A percentile compares a stretch with the other conserved stretches of the same genome.
Evolutionary conservation across 2,113 vertebrate species (phyloP).

Genomic region (Periophthalmodon schlosseri): DNA sequence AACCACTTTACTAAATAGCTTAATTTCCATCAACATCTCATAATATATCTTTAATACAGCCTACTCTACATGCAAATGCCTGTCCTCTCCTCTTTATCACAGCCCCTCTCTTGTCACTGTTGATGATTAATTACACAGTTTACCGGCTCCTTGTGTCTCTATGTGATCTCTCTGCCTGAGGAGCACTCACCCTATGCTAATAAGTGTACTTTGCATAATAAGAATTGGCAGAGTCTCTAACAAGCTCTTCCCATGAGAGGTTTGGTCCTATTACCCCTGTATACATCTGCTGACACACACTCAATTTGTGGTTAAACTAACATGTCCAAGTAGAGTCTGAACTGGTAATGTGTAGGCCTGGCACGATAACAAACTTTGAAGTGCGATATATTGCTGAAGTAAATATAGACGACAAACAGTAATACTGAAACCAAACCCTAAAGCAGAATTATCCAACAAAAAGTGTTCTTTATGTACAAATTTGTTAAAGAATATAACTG

Average conservation of each 20-base stretch:
- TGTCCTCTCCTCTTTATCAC: background rate
- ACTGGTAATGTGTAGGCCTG: background rate
- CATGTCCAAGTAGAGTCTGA: background rate
- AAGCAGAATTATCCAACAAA: too few species aligned
- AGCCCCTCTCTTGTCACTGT: background rate
- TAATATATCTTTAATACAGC: background rate
- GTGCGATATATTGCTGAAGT: too few species aligned
- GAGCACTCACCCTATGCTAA: constrained; percentile 27
- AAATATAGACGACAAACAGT: too few species aligned
- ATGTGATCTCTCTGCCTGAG: constrained; percentile 21
- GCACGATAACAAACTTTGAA: too few species aligned
- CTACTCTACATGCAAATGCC: background rate
- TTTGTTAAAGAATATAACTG: too few species aligned
- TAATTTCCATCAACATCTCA: background rate
- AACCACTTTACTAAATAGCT: background rate
- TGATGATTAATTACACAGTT: constrained; percentile 40
- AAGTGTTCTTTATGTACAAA: too few species aligned
- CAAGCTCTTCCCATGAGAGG: constrained; percentile 19
- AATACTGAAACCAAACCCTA: too few species aligned
- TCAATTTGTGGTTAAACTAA: constrained; percentile 8
- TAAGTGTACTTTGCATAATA: constrained; percentile 24
- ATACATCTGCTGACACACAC: background rate
- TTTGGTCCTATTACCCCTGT: constrained; percentile 6
- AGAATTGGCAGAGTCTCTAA: constrained; percentile 27
- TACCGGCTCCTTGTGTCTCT: constrained; percentile 19